These are phyloP conservation scores for Anarrhichthys ocellatus DNA, from an alignment of 2,113 vertebrate genomes.

Conservation along the genomic window DNA sequence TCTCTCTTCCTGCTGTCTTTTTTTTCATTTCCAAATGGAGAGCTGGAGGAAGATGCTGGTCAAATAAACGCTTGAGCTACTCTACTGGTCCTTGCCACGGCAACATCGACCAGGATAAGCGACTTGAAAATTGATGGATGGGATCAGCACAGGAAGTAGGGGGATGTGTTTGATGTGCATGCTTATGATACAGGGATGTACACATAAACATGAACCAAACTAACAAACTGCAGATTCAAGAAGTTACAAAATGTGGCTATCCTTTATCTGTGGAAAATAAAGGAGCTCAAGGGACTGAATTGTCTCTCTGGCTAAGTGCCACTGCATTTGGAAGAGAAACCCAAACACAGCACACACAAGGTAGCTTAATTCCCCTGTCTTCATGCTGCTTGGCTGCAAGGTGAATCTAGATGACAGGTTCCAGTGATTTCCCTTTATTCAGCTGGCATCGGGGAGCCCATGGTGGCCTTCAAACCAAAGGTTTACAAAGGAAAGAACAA, in stretches of 20 bases:
- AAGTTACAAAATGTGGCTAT: slow-evolving; percentile 8
- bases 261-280: not conserved
- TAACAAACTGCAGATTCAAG: not conserved
- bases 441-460: slow-evolving; percentile 36
- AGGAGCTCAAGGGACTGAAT: not conserved
- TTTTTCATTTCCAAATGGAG: not conserved
- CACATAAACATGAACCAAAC: slow-evolving; percentile 7
- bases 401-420: slow-evolving; percentile 58
- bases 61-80: not conserved
- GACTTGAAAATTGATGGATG: not conserved
- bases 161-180: slow-evolving; percentile 15
- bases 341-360: slow-evolving; percentile 2
- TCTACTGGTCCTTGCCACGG: not conserved
- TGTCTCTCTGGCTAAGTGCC: slow-evolving; percentile 5
- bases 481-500: slow-evolving; percentile 61
- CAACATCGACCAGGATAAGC: not conserved
- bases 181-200: not conserved
- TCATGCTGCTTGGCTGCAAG: slow-evolving; percentile 38
- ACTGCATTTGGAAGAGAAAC: slow-evolving; percentile 18
- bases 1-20: slow-evolving; percentile 4
- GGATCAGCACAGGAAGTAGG: not conserved
- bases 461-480: slow-evolving; percentile 61
- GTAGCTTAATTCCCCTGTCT: not conserved
- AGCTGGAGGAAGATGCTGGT: not conserved
- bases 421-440: slow-evolving; percentile 58